Percentiles rank a stretch among this genome's conserved stretches.
Evolutionary conservation across 1,140 invertebrate genomes (phyloP).

Genomic region (Zaprionus ornatus): DNA sequence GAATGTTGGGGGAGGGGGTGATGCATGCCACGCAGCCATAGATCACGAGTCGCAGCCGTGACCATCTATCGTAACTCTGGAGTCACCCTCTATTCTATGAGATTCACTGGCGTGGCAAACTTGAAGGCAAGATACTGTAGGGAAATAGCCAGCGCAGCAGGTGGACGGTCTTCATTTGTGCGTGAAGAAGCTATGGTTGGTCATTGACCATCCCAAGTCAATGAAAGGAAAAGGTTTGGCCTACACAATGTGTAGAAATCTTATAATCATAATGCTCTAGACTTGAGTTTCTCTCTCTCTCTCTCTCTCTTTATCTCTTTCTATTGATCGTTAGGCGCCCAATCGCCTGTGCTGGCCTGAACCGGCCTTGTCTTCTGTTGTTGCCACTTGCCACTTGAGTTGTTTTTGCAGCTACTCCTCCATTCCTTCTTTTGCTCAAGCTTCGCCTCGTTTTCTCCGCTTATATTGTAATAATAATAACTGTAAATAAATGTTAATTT

Average conservation of each 20-base stretch:
- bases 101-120: not conserved
- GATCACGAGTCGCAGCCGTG: not conserved
- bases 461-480: constrained; percentile 67
- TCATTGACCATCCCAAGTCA: not conserved
- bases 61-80: too few species aligned
- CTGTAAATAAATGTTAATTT: constrained; percentile 76
- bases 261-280: not conserved
- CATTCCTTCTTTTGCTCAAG: constrained; percentile 36
- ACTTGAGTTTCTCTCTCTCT: not conserved
- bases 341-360: constrained; percentile 11
- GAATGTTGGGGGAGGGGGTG: not conserved
- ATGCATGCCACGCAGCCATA: not conserved
- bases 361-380: constrained; percentile 33
- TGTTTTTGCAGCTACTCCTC: constrained; percentile 20
- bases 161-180: not conserved
- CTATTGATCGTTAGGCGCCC: constrained; percentile 9
- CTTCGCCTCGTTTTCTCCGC: constrained; percentile 66
- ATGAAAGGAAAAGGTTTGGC: not conserved
- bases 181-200: not conserved
- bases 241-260: not conserved
- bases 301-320: not conserved
- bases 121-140: not conserved
- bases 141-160: not conserved
- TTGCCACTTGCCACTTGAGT: constrained; percentile 58
- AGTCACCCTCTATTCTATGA: too few species aligned